These are phyloP conservation scores for Ennomos quercinarius DNA, from an alignment of 2,888 invertebrate species.

Conservation along the genomic window DNA sequence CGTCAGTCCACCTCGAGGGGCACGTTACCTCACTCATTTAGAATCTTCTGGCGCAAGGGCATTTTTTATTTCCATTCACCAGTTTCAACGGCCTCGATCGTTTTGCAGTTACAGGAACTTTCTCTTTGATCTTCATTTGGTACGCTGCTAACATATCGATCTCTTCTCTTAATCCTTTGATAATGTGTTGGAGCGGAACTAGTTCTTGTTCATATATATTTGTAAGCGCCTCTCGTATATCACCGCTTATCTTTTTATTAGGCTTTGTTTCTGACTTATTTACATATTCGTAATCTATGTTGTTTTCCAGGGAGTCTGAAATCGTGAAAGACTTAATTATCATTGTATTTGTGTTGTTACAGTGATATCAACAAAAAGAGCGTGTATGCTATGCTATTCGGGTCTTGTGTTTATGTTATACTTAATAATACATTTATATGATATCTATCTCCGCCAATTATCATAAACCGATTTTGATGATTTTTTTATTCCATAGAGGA, in stretches of 20 bases:
- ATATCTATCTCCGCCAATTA: no score
- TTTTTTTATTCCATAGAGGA: no score
- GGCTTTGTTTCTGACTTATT: conserved; percentile 16
- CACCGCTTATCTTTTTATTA: conserved; percentile 21
- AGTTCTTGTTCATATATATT: conserved; percentile 64
- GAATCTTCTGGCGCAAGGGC: conserved; percentile 50
- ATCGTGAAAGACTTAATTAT: conserved; percentile 1
- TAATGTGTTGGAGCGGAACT: conserved; percentile 62
- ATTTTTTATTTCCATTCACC: conserved; percentile 40
- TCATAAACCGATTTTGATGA: no score
- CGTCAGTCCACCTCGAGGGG: no score
- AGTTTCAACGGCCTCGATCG: conserved; percentile 16
- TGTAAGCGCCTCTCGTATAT: conserved; percentile 40
- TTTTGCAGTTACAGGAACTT: conserved; percentile 29
- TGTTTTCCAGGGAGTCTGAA: conserved; percentile 12
- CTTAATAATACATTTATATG: no score
- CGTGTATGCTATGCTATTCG: no score
- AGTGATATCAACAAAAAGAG: no score
- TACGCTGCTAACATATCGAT: conserved; percentile 56
- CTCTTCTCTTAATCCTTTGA: conserved; percentile 61
- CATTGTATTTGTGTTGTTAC: neutral
- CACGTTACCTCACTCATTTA: conserved; percentile 5
- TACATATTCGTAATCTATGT: conserved; percentile 1
- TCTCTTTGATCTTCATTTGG: conserved; percentile 52
- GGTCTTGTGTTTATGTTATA: no score